These are phyloP conservation scores for Cantharis nigra DNA, from an alignment of 2,888 invertebrate species.

Conservation along the genomic window DNA sequence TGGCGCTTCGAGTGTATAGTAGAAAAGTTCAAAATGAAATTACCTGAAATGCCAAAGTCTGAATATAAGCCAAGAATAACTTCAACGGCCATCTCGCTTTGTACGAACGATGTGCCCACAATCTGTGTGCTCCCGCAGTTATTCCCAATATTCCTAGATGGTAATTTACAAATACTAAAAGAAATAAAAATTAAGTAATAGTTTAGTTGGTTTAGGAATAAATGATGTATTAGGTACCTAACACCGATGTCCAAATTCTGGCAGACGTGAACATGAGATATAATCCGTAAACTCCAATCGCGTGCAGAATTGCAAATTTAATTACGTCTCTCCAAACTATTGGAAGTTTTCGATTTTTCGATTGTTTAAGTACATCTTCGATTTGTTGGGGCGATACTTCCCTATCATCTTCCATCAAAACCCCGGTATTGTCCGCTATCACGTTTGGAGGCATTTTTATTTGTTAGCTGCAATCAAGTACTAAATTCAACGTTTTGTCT, in stretches of 20 bases:
- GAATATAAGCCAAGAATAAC: conserved; percentile 77
- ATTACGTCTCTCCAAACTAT: conserved; percentile 84
- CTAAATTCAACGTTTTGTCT: not conserved
- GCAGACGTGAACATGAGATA: conserved; percentile 76
- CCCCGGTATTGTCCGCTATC: conserved; percentile 58
- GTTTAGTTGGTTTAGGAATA: too few relatives aligned
- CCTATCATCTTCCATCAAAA: conserved; percentile 70
- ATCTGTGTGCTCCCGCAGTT: conserved; percentile 94
- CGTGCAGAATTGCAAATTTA: conserved; percentile 74
- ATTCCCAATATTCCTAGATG: conserved; percentile 85
- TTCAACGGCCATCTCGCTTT: conserved; percentile 91
- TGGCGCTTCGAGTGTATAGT: too few relatives aligned
- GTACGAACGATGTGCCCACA: conserved; percentile 95
- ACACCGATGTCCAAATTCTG: conserved; percentile 70
- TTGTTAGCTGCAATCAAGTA: conserved; percentile 1
- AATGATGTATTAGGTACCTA: conserved; percentile 63
- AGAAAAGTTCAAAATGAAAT: not conserved
- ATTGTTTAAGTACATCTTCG: conserved; percentile 45
- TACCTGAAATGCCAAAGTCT: conserved; percentile 86
- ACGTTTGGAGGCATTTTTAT: conserved; percentile 49
- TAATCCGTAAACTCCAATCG: conserved; percentile 75
- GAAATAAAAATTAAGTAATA: too few relatives aligned
- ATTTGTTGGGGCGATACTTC: conserved; percentile 45
- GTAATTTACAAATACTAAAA: conserved; percentile 70
- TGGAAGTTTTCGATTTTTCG: conserved; percentile 45